phyloP scores from a whole-genome alignment of 2,888 invertebrate species.

The Aphidoletes aphidimyza region DNA sequence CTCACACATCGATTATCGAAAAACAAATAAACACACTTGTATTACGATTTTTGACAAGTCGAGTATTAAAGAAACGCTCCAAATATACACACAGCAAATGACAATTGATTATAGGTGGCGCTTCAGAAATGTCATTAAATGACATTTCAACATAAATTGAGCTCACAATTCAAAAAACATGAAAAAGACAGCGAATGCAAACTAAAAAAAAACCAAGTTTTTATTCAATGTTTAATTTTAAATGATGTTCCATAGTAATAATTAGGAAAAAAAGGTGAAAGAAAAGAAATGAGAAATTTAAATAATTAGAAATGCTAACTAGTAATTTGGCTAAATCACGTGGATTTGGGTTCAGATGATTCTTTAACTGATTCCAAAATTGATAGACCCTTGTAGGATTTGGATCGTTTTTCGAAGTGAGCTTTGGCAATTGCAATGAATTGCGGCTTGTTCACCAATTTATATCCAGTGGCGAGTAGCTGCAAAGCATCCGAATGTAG shows the following conservation, averaged over 20 bases:
- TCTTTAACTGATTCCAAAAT: not conserved
- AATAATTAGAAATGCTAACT: not conserved
- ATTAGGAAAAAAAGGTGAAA: not conserved
- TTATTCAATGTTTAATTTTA: too few relatives aligned
- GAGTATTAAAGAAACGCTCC: not conserved
- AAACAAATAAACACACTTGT: slow-evolving; percentile 19
- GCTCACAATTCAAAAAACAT: too few relatives aligned
- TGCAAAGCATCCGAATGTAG: slow-evolving; percentile 75
- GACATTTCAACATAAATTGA: too few relatives aligned
- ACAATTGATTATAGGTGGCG: not conserved
- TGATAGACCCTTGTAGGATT: not conserved
- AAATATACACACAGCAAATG: slow-evolving; percentile 1
- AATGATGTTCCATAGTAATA: too few relatives aligned
- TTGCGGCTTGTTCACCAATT: slow-evolving; percentile 76
- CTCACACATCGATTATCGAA: too few relatives aligned
- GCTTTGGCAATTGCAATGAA: slow-evolving; percentile 76
- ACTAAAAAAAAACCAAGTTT: too few relatives aligned
- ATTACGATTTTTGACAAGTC: not conserved
- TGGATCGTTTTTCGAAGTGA: not conserved
- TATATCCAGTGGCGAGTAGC: slow-evolving; percentile 80
- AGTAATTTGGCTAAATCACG: too few relatives aligned
- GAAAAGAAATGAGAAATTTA: not conserved
- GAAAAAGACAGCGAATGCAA: too few relatives aligned
- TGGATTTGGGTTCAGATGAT: not conserved
- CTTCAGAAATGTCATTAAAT: not conserved